phyloP scores from a whole-genome alignment of 1,140 invertebrate species.

The Bombus huntii region DNA sequence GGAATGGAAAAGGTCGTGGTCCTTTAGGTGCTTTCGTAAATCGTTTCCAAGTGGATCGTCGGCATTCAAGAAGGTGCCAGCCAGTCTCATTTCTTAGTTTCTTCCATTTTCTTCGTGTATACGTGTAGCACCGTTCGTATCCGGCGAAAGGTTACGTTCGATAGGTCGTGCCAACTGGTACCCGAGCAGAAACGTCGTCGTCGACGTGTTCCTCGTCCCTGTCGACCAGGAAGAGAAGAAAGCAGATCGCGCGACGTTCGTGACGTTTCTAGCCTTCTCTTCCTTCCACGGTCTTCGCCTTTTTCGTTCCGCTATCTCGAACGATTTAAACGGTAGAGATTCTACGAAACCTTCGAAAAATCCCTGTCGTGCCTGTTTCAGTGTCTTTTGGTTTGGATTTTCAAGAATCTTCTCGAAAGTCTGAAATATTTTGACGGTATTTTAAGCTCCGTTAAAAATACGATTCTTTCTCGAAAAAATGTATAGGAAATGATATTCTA shows the following conservation, averaged over 20 bases:
- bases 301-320: not conserved
- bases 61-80: conserved; percentile 41
- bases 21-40: conserved; percentile 29
- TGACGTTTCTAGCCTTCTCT: not conserved
- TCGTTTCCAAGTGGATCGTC: conserved; percentile 52
- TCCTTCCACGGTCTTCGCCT: no score
- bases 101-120: conserved; percentile 6
- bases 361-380: no score
- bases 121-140: conserved; percentile 35
- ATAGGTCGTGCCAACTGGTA: conserved; percentile 66
- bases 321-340: not conserved
- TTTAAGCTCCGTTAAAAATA: no score
- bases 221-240: not conserved
- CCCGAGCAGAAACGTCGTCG: conserved; percentile 33
- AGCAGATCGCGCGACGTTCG: conserved; percentile 23
- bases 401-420: not conserved
- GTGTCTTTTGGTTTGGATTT: not conserved
- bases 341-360: no score
- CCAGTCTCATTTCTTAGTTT: conserved; percentile 21
- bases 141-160: conserved; percentile 59
- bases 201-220: conserved; percentile 29
- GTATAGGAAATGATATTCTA: no score
- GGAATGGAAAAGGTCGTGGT: conserved; percentile 31
- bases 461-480: no score
- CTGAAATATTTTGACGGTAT: no score